phyloP scores from a whole-genome alignment of 2,113 vertebrate genomes.

The Grammomys dolichurus region DNA sequence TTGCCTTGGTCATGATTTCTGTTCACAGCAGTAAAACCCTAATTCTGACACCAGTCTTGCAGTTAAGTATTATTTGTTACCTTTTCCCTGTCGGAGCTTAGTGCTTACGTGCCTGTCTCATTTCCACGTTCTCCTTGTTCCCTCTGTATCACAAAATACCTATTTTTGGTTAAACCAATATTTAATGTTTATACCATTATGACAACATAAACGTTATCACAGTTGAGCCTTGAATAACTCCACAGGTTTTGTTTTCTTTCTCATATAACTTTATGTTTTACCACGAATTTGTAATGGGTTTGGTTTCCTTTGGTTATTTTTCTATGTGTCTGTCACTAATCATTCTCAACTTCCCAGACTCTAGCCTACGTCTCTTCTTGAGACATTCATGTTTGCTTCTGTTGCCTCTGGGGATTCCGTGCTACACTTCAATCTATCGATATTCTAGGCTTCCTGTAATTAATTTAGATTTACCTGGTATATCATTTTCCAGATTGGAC shows the following conservation, averaged over 20 bases:
- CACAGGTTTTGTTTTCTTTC: neutral
- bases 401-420: neutral
- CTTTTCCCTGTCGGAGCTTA: neutral
- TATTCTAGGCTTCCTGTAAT: conserved; percentile 12
- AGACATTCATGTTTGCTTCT: conserved; percentile 5
- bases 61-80: neutral
- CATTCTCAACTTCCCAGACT: neutral
- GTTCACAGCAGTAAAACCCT: too few relatives aligned
- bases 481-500: neutral
- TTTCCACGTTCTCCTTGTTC: neutral
- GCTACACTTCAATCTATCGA: neutral
- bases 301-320: conserved; percentile 10
- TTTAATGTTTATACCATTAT: conserved; percentile 28
- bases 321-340: neutral
- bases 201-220: neutral
- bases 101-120: neutral
- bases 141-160: neutral
- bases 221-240: neutral
- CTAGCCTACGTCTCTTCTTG: neutral
- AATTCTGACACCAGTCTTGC: neutral
- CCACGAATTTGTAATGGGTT: neutral
- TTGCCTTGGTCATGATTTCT: too few relatives aligned
- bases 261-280: conserved; percentile 35
- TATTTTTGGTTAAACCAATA: neutral
- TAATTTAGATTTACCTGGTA: neutral